phyloP scores from a whole-genome alignment of 2,888 invertebrate genomes.

The Trissolcus japonicus region DNA sequence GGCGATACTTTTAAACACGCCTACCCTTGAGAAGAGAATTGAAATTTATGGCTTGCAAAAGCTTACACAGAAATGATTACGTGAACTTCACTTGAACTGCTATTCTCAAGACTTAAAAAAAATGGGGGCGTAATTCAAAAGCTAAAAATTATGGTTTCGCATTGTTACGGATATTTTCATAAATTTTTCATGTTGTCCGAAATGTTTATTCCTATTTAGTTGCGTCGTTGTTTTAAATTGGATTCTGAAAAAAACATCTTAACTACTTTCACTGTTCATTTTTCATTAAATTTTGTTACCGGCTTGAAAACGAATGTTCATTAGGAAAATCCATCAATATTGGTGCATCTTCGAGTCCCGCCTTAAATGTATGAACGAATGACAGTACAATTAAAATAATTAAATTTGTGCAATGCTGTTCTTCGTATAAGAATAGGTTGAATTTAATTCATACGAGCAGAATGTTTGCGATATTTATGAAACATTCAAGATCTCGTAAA shows the following conservation, averaged over 20 bases:
- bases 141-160: conserved; percentile 38
- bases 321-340: too few species aligned
- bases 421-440: not conserved
- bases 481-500: conserved; percentile 20
- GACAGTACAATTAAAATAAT: not conserved
- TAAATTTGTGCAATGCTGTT: not conserved
- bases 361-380: not conserved
- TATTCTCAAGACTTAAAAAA: conserved; percentile 40
- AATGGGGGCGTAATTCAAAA: conserved; percentile 31
- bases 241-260: too few species aligned
- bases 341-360: not conserved
- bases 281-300: too few species aligned
- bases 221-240: not conserved
- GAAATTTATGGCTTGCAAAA: conserved; percentile 40
- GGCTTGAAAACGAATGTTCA: too few species aligned
- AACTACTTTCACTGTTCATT: too few species aligned
- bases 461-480: conserved; percentile 10
- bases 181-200: conserved; percentile 22
- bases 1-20: conserved; percentile 34
- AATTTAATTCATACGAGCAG: not conserved
- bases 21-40: conserved; percentile 40
- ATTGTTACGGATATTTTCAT: conserved; percentile 30
- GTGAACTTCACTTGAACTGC: conserved; percentile 42
- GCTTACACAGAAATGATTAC: conserved; percentile 37
- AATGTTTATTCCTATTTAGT: conserved; percentile 16